A percentile compares a stretch with the other conserved stretches of the same genome.
These are phyloP conservation scores for Porites australiensis DNA, from an alignment of 64 coral and sea anemone genomes.

Conservation along the genomic window DNA sequence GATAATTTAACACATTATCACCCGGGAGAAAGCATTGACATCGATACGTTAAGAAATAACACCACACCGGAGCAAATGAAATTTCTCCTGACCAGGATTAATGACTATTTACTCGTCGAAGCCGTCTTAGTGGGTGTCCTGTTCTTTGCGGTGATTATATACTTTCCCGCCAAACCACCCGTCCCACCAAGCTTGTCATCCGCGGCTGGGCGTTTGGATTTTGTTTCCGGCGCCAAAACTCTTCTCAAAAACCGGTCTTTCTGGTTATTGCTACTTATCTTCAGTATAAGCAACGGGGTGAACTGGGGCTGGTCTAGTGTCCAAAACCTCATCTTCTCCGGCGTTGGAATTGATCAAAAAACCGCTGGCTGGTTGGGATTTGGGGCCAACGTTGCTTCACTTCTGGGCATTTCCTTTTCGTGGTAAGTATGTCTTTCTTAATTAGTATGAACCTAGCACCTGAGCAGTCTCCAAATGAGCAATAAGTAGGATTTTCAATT, in stretches of 20 bases:
- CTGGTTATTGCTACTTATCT: constrained; percentile 65
- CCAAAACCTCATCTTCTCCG: constrained; percentile 88
- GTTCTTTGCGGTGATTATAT: constrained; percentile 68
- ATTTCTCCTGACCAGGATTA: constrained; percentile 81
- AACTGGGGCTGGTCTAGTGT: constrained; percentile 98
- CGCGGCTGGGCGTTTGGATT: constrained; percentile 70
- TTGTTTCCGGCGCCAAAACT: constrained; percentile 78
- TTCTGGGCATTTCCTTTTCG: constrained; percentile 81
- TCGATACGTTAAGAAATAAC: constrained; percentile 74
- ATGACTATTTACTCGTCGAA: constrained; percentile 86
- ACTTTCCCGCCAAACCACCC: constrained; percentile 92
- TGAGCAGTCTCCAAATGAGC: background rate
- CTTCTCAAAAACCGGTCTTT: constrained; percentile 74
- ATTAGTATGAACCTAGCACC: background rate
- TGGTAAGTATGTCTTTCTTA: constrained; percentile 58
- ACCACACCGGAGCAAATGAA: constrained; percentile 68
- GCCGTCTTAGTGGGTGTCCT: constrained; percentile 76
- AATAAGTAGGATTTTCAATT: background rate
- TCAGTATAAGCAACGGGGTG: constrained; percentile 85
- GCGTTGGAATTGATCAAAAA: constrained; percentile 88
- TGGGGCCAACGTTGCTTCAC: constrained; percentile 85
- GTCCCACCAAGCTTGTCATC: constrained; percentile 89
- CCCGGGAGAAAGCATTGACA: constrained; percentile 77
- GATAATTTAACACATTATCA: constrained; percentile 84
- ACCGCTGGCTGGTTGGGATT: constrained; percentile 95